Base-by-base conservation (phyloP, 2,113 vertebrate species). In the Carollia perspicillata region DNA sequence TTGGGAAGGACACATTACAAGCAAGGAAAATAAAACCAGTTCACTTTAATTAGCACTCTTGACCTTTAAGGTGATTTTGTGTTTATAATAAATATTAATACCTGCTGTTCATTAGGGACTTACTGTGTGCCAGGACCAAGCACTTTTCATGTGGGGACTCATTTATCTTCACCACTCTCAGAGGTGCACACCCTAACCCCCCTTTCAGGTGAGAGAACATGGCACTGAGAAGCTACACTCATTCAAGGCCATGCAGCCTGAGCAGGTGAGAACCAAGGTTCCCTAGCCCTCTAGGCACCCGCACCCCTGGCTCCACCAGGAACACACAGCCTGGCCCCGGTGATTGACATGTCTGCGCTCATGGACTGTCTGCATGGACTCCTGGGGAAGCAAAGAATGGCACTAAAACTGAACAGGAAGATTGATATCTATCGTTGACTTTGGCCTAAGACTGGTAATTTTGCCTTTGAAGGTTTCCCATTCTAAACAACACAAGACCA, bases 401-500 rank as follows among this genome's bases (percentile, higher is more conserved):
- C 6, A 22, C 53, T 63, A 55, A 69, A 66, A 42, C 20, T 51
- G 74, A 44, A 83, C 72, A 55, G 72, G 35, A 89, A 89, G 89
- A 72, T 49, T 75, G 69, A 40, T 44, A 37, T 49, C 78, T 74
- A 72, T 78, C 84, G 86, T 3, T 26, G 88, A 78, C 74, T 93
- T 89, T 49, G 49, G 79, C 74, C 75, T 60, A 49, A 63, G 80
- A 60, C 30, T 1, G n/a, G 47, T 65, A 47, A 74, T 69, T 75
- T 44, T 28, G 12, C 44, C 60, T 89, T 90, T 87, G 90, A 83
- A 79, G 42, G n/a, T 37, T 92, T 65, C 55, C 22, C 65, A 4
- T 69, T 42, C 13, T 42, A 37, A 35, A 74, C 47, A 37, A 2
- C 42, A 51, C 51, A 22, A 74, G 42, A 60, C n/a, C n/a, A 37